Evolutionary conservation across 2,113 vertebrate species (phyloP).

Genomic region (Excalfactoria chinensis): DNA sequence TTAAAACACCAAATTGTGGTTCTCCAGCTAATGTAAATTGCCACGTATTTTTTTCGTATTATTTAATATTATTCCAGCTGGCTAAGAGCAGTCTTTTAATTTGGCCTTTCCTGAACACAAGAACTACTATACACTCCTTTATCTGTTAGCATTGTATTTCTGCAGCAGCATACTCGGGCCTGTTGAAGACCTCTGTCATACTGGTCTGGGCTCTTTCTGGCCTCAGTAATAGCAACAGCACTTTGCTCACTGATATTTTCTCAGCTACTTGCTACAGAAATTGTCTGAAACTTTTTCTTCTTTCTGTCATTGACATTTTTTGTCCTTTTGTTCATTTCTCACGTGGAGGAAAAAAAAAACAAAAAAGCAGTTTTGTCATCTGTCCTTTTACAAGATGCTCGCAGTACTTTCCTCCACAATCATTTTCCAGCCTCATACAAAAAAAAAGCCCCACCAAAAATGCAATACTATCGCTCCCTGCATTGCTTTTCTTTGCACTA

Average conservation of each 20-base stretch:
- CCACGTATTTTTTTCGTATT: neutral
- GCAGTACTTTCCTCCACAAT: neutral
- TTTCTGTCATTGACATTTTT: neutral
- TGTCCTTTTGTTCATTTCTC: neutral
- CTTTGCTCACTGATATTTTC: neutral
- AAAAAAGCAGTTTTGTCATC: neutral
- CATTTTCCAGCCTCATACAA: neutral
- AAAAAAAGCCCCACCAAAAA: neutral
- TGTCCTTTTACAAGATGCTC: neutral
- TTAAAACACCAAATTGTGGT: neutral
- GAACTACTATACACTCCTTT: neutral
- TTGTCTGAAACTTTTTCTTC: neutral
- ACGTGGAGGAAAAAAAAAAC: neutral
- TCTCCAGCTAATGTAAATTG: neutral
- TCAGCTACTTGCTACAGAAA: neutral
- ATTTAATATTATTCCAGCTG: neutral
- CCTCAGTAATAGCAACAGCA: neutral
- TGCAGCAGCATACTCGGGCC: neutral
- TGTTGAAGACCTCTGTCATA: neutral
- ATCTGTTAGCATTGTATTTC: neutral
- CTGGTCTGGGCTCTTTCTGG: neutral
- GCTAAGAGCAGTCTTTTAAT: neutral
- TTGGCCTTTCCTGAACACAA: neutral
- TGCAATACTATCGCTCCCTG: neutral
- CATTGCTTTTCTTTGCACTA: neutral